Evolutionary conservation across 1,140 invertebrate genomes (phyloP), one percentile per base, ranked within the genome.

Genomic region (Steinernema feltiae): DNA sequence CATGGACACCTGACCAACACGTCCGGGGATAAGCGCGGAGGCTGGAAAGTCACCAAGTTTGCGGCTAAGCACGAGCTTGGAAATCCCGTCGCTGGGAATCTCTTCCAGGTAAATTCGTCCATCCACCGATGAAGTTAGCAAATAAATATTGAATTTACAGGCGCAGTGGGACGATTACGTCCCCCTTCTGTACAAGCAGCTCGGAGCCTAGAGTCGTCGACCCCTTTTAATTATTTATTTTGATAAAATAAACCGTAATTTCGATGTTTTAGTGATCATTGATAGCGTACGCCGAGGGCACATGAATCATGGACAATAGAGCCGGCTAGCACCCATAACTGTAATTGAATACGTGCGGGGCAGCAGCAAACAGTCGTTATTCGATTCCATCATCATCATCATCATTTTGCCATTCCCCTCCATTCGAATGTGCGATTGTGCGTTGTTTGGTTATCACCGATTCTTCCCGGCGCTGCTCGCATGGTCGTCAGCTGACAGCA

Each of bases 31-130:
- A 89, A 90, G n/a, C 90, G 94, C 15, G 91, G 88, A 0, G 89
- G 90, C 1, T 96, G 94, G 83, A 92, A 92, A 1, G 93, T 93
- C 76, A 88, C 87, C 30, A 91, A 92, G 27, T 95, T 97, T 87
- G 92, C 92, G 0, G 85, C 88, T 1, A 95, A 95, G 81, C 93
- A 95, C 82, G 90, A 91, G 0, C 88, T 97, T 17, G 92, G 92
- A 2, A 71, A 76, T 32, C 92, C 93, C 0, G 87, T 96, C 69
- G 93, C 93, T 69, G 94, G 92, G 7, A 97, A 95, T 84, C 92
- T 94, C 84, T 97, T 91, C 81, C 92, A 84, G 74, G 75, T 77
- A 77, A 69, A 48, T 18, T 18, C 35, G 18, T 7, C 18, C 18
- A 7, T 41, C 35, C 18, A 41, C 18, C 18, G 18, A 7, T 17